A percentile compares a stretch with the other conserved stretches of the same genome.
These are phyloP conservation scores for Calidris pugnax DNA, from an alignment of 2,113 vertebrate genomes.

Conservation along the genomic window DNA sequence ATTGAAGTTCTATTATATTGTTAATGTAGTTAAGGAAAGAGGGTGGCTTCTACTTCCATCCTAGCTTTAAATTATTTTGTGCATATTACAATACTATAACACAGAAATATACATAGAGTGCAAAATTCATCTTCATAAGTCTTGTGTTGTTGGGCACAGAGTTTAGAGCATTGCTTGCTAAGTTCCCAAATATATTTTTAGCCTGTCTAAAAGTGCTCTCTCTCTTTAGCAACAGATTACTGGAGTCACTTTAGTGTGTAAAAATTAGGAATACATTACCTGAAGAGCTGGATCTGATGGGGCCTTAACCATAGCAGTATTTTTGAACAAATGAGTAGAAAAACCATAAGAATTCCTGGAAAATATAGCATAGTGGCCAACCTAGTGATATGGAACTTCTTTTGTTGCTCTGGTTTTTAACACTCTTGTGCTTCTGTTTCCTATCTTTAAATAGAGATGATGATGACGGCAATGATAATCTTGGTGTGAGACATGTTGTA, in stretches of 20 bases:
- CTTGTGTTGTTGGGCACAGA: not conserved
- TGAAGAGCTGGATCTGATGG: not conserved
- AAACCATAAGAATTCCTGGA: not conserved
- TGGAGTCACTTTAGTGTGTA: not conserved
- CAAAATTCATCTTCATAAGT: not conserved
- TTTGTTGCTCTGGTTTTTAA: not conserved
- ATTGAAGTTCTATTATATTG: not conserved
- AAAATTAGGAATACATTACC: not conserved
- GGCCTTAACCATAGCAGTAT: not conserved
- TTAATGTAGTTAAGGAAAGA: not conserved
- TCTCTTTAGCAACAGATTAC: not conserved
- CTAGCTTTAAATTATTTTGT: not conserved
- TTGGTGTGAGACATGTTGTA: not conserved
- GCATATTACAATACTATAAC: not conserved
- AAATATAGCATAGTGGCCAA: not conserved
- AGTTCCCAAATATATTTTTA: not conserved
- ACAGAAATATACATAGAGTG: not conserved
- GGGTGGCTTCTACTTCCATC: fast-evolving
- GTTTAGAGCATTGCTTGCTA: not conserved
- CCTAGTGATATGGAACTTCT: not conserved
- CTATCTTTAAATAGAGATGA: not conserved
- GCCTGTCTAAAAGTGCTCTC: not conserved
- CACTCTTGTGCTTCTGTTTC: not conserved
- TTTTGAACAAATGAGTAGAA: not conserved
- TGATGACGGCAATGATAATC: not conserved